A percentile compares a stretch with the other conserved stretches of the same genome.
Conservation (phyloP, 2,888 invertebrate genomes). For the Acrobasis consociella region DNA sequence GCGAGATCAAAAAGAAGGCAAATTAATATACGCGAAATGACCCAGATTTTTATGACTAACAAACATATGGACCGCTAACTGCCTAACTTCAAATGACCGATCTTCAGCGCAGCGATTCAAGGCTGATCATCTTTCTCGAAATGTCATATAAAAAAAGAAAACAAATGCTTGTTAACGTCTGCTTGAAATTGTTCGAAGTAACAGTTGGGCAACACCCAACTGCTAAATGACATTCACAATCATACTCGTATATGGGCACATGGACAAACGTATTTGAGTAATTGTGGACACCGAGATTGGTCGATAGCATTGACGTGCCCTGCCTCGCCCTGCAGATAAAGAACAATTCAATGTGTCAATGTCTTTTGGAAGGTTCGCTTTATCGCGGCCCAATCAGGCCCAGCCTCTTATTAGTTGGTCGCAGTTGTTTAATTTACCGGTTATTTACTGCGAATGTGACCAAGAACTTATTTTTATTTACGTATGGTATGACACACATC, state of each 20-base stretch:
- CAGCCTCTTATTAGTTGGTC: background rate
- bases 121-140: no score
- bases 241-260: slow-evolving; percentile 13
- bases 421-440: background rate
- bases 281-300: slow-evolving; percentile 14
- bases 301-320: slow-evolving; percentile 17
- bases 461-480: background rate
- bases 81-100: no score
- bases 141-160: background rate
- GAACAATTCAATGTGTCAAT: slow-evolving; percentile 21
- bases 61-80: no score
- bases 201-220: slow-evolving; percentile 10
- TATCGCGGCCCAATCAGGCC: slow-evolving; percentile 3
- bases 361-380: slow-evolving; percentile 11
- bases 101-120: no score
- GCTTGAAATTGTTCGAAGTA: background rate
- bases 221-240: slow-evolving; percentile 9
- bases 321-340: slow-evolving; percentile 19
- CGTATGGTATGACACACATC: background rate
- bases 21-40: no score
- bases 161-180: background rate
- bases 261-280: slow-evolving; percentile 15
- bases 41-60: no score
- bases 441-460: background rate
- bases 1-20: no score